Percentiles rank a stretch among this genome's conserved stretches.
phyloP scores from a whole-genome alignment of 2,113 vertebrate genomes.

The Passer domesticus region DNA sequence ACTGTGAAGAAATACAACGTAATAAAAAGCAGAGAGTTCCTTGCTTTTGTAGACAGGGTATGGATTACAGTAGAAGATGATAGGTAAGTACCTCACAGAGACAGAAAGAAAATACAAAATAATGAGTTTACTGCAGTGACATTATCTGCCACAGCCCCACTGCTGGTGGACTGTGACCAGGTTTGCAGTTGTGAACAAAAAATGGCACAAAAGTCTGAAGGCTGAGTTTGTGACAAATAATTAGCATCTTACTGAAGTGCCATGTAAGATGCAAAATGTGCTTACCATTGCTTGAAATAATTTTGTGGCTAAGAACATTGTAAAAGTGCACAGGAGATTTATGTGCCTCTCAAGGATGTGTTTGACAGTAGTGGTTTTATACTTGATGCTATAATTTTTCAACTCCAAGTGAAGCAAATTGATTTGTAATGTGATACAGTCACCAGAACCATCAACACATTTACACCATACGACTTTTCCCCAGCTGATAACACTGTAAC shows the following conservation, averaged over 20 bases:
- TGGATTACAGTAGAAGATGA: not conserved
- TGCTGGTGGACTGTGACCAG: not conserved
- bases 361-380: not conserved
- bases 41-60: not conserved
- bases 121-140: not conserved
- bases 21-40: not conserved
- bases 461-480: not conserved
- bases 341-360: not conserved
- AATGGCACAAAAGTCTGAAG: not conserved
- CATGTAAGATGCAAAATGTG: not conserved
- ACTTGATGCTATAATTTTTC: not conserved
- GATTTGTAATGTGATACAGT: constrained; percentile 13
- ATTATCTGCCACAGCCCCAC: not conserved
- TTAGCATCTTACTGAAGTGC: not conserved
- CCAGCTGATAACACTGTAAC: not conserved
- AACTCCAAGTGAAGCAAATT: not conserved
- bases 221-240: not conserved
- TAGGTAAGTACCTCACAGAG: not conserved
- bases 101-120: not conserved
- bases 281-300: not conserved
- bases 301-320: not conserved
- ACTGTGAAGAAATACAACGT: not conserved
- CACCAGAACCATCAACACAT: not conserved
- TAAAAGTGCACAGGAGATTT: not conserved
- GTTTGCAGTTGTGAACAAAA: not conserved